Percentiles rank a stretch among this genome's conserved stretches.
phyloP scores from a whole-genome alignment of 2,113 vertebrate species.

The Protobothrops flavoviridis region DNA sequence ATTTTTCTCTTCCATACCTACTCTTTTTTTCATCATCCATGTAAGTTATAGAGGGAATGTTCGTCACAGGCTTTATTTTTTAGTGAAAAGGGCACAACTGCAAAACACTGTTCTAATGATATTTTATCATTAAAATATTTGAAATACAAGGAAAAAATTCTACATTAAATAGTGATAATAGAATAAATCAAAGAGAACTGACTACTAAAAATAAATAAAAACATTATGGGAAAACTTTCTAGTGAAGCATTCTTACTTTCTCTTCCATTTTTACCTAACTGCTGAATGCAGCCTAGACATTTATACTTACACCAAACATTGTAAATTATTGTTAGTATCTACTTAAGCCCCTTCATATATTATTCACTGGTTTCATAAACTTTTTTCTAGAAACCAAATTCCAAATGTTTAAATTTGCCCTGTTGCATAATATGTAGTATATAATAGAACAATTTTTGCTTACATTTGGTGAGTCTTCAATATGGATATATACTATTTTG shows the following conservation, averaged over 20 bases:
- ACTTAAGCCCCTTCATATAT: not conserved
- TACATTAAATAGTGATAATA: not conserved
- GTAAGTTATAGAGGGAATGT: not conserved
- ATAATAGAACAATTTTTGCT: not conserved
- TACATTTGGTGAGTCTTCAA: not conserved
- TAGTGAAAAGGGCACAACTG: not conserved
- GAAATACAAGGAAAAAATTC: not conserved
- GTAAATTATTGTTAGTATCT: not conserved
- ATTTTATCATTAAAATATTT: not conserved
- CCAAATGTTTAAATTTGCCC: not conserved
- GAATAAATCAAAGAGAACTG: not conserved
- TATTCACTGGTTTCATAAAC: not conserved
- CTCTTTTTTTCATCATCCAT: not conserved
- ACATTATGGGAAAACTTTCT: not conserved
- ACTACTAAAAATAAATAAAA: not conserved
- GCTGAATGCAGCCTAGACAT: not conserved
- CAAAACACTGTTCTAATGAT: not conserved
- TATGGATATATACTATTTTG: not conserved
- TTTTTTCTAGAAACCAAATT: not conserved
- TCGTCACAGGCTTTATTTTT: not conserved
- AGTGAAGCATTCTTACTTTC: not conserved
- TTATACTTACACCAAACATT: not conserved
- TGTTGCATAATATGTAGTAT: not conserved
- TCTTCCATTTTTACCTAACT: not conserved
- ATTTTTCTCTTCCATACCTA: not conserved